Evolutionary conservation across 2,113 vertebrate genomes (phyloP).

Genomic region (Daubentonia madagascariensis): DNA sequence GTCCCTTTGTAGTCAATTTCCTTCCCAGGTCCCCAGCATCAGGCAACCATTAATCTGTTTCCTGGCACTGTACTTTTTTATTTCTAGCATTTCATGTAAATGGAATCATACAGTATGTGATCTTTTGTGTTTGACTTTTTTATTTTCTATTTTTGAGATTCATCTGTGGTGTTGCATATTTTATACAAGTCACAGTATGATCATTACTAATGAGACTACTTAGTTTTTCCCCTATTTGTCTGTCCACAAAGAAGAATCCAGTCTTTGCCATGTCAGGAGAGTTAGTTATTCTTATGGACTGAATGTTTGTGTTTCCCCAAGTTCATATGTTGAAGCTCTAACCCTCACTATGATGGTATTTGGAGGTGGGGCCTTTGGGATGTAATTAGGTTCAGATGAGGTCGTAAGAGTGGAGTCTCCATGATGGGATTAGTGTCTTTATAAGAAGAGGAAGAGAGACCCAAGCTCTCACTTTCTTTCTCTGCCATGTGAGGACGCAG

Average conservation of each 20-base stretch:
- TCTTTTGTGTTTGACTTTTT: background rate
- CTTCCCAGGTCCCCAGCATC: background rate
- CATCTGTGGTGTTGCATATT: background rate
- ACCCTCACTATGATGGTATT: background rate
- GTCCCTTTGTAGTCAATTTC: background rate
- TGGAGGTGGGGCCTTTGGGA: background rate
- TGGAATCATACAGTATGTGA: background rate
- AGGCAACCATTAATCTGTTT: background rate
- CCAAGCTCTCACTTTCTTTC: background rate
- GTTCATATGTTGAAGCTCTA: background rate
- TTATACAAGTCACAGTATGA: background rate
- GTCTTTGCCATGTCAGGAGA: background rate
- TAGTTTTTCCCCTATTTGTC: background rate
- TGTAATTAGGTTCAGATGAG: background rate
- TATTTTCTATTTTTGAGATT: background rate
- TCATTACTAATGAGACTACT: background rate
- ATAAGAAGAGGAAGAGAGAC: background rate
- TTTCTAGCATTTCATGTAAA: conserved; percentile 3
- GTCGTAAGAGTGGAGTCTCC: background rate
- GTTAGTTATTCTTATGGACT: background rate
- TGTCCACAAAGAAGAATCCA: background rate
- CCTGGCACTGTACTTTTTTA: background rate
- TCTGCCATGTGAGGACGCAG: background rate
- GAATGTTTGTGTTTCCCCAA: background rate
- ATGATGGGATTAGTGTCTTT: background rate